These are phyloP conservation scores for Ovis aries DNA, from an alignment of 2,113 vertebrate genomes.

Conservation along the genomic window ARS-UI_Ramb_v3.0 NC_056070.1:39815501-39816000, in stretches of 20 bases:
- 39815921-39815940: background rate
- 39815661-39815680: background rate
- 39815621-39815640: background rate
- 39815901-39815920: background rate
- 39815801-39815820: background rate
- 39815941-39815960: background rate
- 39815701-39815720: background rate
- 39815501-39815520: too few relatives aligned
- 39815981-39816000: background rate
- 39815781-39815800: background rate
- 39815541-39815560: background rate
- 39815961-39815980: background rate
- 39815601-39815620: background rate
- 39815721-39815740: background rate
- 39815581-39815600: background rate
- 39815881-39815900: background rate
- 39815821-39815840: background rate
- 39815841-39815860: background rate
- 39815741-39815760: background rate
- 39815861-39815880: background rate
- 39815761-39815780: background rate
- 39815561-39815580: background rate
- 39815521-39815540: too few relatives aligned
- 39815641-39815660: background rate
- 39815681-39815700: background rate